Percentiles rank a stretch among this genome's conserved stretches.
Evolutionary conservation across 1,140 invertebrate species (phyloP).

Genomic region (Sarcophaga peregrina): DNA sequence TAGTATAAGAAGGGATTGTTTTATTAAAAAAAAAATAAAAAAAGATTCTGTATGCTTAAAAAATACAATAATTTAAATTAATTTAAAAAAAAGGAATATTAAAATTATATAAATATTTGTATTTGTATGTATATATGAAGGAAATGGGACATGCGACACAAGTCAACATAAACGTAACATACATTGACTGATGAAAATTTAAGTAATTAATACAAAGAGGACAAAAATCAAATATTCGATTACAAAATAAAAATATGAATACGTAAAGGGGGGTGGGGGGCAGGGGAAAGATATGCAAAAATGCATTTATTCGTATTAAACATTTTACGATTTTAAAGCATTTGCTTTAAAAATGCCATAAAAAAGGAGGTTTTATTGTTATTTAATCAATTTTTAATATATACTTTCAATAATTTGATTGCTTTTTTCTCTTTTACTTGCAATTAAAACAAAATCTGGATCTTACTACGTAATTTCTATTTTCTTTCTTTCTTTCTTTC

Average conservation of each 20-base stretch:
- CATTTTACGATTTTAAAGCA: not conserved
- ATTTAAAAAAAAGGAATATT: not conserved
- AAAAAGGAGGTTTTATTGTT: not conserved
- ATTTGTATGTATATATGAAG: not conserved
- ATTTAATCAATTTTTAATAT: not conserved
- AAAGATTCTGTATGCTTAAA: not conserved
- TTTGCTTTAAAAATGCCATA: conserved; percentile 9
- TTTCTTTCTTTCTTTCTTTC: not conserved
- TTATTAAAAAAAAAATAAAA: not conserved
- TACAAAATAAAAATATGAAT: not conserved
- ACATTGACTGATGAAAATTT: not conserved
- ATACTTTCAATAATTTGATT: conserved; percentile 22
- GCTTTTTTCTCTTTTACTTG: not conserved
- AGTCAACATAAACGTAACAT: not conserved
- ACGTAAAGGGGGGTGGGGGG: too few species aligned
- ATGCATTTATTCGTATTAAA: not conserved
- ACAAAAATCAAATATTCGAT: not conserved
- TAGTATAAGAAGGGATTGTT: not conserved
- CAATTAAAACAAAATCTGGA: not conserved
- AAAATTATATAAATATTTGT: not conserved
- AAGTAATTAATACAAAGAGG: not conserved
- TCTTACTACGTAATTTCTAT: not conserved
- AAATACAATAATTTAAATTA: conserved; percentile 20
- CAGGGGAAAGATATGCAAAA: too few species aligned
- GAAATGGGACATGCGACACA: not conserved